A percentile compares a stretch with the other conserved stretches of the same genome.
These are phyloP conservation scores for Calliphora vicina DNA, from an alignment of 1,140 invertebrate genomes.

Conservation along the genomic window DNA sequence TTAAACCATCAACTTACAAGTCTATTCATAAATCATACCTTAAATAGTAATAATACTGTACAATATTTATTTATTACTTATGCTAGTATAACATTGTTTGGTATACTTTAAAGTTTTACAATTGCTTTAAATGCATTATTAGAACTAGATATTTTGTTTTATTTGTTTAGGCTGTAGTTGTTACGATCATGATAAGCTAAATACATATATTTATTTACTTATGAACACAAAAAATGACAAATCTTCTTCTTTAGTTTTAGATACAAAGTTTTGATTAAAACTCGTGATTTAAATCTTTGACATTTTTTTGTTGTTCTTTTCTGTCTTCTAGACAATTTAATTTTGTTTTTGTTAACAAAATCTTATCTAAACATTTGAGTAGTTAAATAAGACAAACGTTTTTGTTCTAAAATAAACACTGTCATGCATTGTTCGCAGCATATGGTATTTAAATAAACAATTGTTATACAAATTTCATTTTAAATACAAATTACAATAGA, in stretches of 20 bases:
- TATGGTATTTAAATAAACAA: background rate
- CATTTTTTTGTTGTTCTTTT: background rate
- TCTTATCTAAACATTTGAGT: background rate
- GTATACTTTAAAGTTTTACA: background rate
- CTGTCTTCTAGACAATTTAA: background rate
- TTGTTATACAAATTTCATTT: background rate
- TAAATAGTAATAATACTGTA: background rate
- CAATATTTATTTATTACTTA: background rate
- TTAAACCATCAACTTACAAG: background rate
- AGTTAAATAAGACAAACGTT: conserved; percentile 8
- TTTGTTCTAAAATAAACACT: background rate
- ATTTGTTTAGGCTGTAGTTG: background rate
- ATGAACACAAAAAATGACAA: background rate
- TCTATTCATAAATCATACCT: background rate
- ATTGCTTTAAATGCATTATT: background rate
- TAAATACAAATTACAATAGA: background rate
- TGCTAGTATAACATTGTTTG: background rate
- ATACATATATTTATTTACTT: background rate
- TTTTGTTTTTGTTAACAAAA: background rate
- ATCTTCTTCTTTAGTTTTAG: background rate
- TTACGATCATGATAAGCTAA: background rate
- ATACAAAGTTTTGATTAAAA: background rate
- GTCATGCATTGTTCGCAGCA: background rate
- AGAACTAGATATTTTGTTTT: background rate
- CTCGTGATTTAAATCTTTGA: conserved; percentile 10